phyloP scores from a whole-genome alignment of 2,888 invertebrate genomes.

The Acanthococcus lagerstroemiae region DNA sequence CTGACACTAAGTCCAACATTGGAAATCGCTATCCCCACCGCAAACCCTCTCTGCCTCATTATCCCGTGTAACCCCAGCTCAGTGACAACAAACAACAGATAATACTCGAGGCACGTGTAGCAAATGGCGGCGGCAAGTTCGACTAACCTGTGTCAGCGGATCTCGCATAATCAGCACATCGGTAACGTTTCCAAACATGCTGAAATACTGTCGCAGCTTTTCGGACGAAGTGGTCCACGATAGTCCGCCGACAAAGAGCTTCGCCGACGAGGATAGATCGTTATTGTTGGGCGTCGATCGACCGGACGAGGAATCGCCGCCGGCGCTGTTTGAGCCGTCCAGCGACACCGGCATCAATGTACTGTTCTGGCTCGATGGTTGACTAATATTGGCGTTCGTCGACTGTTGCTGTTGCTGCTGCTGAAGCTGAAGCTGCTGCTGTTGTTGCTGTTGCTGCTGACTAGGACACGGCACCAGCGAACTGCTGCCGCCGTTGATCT shows the following conservation, averaged over 20 bases:
- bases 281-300: constrained; percentile 42
- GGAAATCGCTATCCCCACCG: too few species aligned
- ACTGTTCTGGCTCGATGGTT: constrained; percentile 9
- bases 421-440: neutral
- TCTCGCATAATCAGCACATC: constrained; percentile 92
- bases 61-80: too few species aligned
- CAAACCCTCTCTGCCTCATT: too few species aligned
- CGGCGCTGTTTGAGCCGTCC: constrained; percentile 44
- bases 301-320: constrained; percentile 49
- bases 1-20: too few species aligned
- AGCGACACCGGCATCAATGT: constrained; percentile 32
- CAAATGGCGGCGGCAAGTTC: neutral
- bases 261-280: constrained; percentile 65
- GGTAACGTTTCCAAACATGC: constrained; percentile 82
- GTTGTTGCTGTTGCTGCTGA: constrained; percentile 29
- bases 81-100: constrained; percentile 31
- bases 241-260: constrained; percentile 81
- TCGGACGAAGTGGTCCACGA: constrained; percentile 91
- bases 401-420: neutral
- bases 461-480: constrained; percentile 11
- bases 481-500: constrained; percentile 33
- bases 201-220: constrained; percentile 83
- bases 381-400: neutral
- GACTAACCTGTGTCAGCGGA: constrained; percentile 75
- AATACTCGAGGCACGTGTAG: neutral